Evolutionary conservation across 2,888 invertebrate species (phyloP), one percentile per base, ranked within the genome.

Genomic region (Trissolcus brochymenae): DNA sequence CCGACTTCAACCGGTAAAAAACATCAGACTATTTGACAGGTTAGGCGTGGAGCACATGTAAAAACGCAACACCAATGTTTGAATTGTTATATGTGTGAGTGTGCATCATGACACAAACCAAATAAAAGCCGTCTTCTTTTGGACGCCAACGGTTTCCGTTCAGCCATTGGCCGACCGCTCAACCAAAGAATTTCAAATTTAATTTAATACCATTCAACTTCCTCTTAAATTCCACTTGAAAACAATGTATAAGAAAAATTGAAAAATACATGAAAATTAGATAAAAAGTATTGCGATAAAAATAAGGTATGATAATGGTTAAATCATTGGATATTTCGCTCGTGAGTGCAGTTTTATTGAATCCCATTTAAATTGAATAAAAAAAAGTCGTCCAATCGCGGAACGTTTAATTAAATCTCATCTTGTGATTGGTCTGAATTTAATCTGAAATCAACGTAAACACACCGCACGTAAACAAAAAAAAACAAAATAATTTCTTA

Each of bases 321-420:
- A 46, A 46, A 46, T 46, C n/a, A 46, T 16, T 4, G 6, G 14
- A 11, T 6, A 46, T 46, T 46, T 46, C 6, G 14, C 7, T 6
- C 19, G 50, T 50, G 11, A 9, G 43, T 16, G 1, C 4, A 46
- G 14, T 46, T 46, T 46, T 16, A n/a, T 14, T 16, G 16, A 62
- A 41, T 43, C 17, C 40, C 41, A 51, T 62, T 71, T 21, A 57
- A 62, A 62, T 62, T 71, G 56, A 71, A 62, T 71, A 62, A 64
- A 64, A 72, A 35, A 72, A 72, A 64, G 46, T 57, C 53, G 49
- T n/a, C 72, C 72, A 73, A 73, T 73, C 41, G 56, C 21, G 41
- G 50, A 51, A 6, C 55, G 61, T 66, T 73, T 61, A 67, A 73
- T 73, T 73, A 66, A 73, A 73, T 55, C 59, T 67, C 51, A 14